phyloP scores from a whole-genome alignment of 1,140 invertebrate genomes.

The Drosophila lowei region DNA sequence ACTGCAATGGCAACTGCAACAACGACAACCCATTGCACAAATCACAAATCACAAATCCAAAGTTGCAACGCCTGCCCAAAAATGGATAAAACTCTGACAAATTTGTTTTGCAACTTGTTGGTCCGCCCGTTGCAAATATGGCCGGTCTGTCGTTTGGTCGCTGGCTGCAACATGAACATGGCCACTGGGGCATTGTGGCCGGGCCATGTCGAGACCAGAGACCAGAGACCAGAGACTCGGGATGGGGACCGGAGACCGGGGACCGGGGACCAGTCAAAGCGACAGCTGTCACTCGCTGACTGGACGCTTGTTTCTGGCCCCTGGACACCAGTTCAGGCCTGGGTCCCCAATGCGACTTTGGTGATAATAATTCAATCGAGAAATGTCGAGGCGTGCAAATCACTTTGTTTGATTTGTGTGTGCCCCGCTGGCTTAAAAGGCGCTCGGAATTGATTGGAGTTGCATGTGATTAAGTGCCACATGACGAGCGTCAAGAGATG shows the following conservation, averaged over 20 bases:
- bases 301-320: conserved; percentile 7
- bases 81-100: conserved; percentile 74
- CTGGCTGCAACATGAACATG: conserved; percentile 48
- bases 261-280: conserved; percentile 17
- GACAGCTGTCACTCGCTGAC: conserved; percentile 28
- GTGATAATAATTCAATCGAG: conserved; percentile 79
- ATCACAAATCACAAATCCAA: conserved; percentile 47
- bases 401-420: conserved; percentile 60
- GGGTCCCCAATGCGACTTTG: conserved; percentile 38
- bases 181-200: conserved; percentile 75
- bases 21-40: conserved; percentile 56
- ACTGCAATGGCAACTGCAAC: conserved; percentile 17
- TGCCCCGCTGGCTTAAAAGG: conserved; percentile 65
- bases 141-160: conserved; percentile 5
- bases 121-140: conserved; percentile 58
- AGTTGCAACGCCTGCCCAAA: conserved; percentile 51
- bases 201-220: conserved; percentile 30
- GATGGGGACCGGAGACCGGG: conserved; percentile 31
- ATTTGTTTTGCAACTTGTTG: conserved; percentile 80
- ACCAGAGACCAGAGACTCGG: not conserved
- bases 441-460: conserved; percentile 74
- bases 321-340: conserved; percentile 18
- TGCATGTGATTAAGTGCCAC: conserved; percentile 66
- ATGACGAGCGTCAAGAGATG: not conserved
- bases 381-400: conserved; percentile 78